phyloP scores from a whole-genome alignment of 2,888 invertebrate genomes.

The Harpalus rubripes region DNA sequence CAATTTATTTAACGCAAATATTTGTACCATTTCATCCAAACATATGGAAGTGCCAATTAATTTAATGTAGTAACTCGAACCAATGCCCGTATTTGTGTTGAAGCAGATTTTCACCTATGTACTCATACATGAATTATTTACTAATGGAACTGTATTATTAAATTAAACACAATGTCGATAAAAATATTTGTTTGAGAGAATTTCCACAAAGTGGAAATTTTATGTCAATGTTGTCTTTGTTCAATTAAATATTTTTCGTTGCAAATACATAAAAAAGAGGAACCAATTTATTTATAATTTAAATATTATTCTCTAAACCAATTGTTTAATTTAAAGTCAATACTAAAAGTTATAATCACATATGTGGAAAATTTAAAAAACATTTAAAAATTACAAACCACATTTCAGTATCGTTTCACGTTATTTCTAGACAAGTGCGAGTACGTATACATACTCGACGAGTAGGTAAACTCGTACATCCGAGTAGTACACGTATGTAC shows the following conservation, averaged over 20 bases:
- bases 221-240: neutral
- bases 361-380: no score
- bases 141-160: slow-evolving; percentile 4
- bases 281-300: neutral
- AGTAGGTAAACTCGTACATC: no score
- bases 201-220: neutral
- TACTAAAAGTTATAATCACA: no score
- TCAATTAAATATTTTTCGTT: neutral
- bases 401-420: no score
- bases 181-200: slow-evolving; percentile 2
- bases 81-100: slow-evolving; percentile 12
- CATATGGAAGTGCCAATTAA: slow-evolving; percentile 23
- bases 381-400: no score
- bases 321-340: no score
- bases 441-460: no score
- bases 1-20: slow-evolving; percentile 43
- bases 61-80: slow-evolving; percentile 21
- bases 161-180: slow-evolving; percentile 1
- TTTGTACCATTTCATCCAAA: slow-evolving; percentile 13
- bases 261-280: neutral
- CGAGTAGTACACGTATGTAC: no score
- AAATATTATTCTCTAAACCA: neutral
- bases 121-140: slow-evolving; percentile 11
- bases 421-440: no score
- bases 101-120: neutral